Percentiles rank a stretch among this genome's conserved stretches.
Conservation (phyloP, 2,888 invertebrate species). For the Lasioglossum vierecki region DNA sequence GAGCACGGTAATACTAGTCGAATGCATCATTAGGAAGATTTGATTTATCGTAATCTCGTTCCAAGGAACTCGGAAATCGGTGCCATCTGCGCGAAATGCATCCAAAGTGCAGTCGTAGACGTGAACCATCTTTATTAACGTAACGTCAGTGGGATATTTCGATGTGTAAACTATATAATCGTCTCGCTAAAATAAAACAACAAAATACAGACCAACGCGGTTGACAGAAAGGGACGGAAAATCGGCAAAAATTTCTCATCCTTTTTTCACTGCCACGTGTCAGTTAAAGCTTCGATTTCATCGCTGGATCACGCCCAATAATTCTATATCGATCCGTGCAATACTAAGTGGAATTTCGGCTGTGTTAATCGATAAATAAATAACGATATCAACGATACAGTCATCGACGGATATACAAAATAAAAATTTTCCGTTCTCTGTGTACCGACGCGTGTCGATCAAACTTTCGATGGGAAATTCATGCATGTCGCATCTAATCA, state of each 20-base stretch:
- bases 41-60: background rate
- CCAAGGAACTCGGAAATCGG: background rate
- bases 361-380: background rate
- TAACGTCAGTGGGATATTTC: background rate
- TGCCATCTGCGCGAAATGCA: background rate
- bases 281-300: background rate
- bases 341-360: background rate
- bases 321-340: background rate
- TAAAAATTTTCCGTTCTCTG: background rate
- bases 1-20: background rate
- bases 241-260: background rate
- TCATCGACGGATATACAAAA: background rate
- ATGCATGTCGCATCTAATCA: background rate
- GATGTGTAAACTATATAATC: background rate
- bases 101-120: background rate
- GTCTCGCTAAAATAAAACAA: background rate
- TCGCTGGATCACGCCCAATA: background rate
- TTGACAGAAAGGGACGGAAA: background rate
- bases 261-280: background rate
- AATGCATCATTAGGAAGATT: background rate
- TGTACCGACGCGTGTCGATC: background rate
- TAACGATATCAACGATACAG: background rate
- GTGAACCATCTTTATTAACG: background rate
- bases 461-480: background rate
- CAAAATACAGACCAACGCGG: background rate